Evolutionary conservation across 2,888 invertebrate genomes (phyloP).

Genomic region (Elysia crispata): DNA sequence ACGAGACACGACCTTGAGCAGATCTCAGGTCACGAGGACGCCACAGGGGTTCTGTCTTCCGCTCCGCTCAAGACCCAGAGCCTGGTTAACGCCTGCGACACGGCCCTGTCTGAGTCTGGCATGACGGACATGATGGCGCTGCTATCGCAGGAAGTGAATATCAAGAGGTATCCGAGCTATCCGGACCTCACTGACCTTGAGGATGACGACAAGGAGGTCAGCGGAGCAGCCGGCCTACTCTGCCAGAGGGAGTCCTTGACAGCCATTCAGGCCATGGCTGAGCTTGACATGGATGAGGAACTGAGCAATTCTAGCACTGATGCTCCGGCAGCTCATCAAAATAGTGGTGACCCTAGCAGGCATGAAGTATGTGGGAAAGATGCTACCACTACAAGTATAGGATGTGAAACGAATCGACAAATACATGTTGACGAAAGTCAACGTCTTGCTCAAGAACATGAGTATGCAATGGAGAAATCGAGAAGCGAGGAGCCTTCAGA

Average conservation of each 20-base stretch:
- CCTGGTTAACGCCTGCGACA: constrained; percentile 2
- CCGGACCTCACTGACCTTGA: constrained; percentile 35
- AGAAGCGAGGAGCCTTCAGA: too few relatives aligned
- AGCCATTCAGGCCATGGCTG: not conserved
- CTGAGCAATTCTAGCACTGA: not conserved
- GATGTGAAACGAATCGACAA: too few relatives aligned
- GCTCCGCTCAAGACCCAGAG: constrained; percentile 29
- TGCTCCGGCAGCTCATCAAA: not conserved
- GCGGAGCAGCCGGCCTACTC: too few relatives aligned
- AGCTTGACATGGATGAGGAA: not conserved
- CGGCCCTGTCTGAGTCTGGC: not conserved
- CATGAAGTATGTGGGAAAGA: too few relatives aligned
- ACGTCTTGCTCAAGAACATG: too few relatives aligned
- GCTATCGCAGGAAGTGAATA: constrained; percentile 29
- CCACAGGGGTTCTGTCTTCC: not conserved
- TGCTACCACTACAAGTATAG: too few relatives aligned
- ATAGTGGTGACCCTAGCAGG: too few relatives aligned
- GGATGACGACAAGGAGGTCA: not conserved
- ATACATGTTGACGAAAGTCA: too few relatives aligned
- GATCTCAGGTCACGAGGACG: not conserved
- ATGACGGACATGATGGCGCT: constrained; percentile 27
- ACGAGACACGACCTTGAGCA: not conserved
- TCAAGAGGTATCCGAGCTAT: constrained; percentile 36
- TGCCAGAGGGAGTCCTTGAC: not conserved
- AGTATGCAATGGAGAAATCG: too few relatives aligned